Evolutionary conservation across 2,797 vertebrate genomes (phyloP), one percentile per base, ranked within the genome.

Genomic region (Aeoliscus strigatus): DNA sequence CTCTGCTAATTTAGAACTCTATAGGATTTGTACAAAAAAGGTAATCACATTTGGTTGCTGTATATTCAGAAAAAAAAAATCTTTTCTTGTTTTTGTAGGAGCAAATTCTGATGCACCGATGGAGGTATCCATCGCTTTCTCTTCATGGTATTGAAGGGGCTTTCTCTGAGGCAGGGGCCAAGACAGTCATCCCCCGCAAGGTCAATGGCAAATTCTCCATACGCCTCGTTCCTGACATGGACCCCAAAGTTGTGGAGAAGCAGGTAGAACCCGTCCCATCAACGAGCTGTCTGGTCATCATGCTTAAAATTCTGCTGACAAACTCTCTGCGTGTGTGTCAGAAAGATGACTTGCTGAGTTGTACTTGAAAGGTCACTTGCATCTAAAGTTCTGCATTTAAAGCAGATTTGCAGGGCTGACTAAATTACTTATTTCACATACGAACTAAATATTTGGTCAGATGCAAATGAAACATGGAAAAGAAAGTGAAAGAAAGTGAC

Each of bases 141-240:
- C 89, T 99, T 6, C 96, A 98, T 1, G 95, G 96, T 13, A 97
- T 98, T 3, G 94, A 99, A 69, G 95, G 96, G 1, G 95, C 96
- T 24, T 98, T 99, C 66, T 87, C 92, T 1, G 94, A 88, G 5
- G 26, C 86, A 0, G 96, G 96, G 30, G 87, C 92, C 25, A 98
- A 99, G 78, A 98, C 96, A 0, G 96, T 98, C 32, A 95, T 99
- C 52, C 96, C 96, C 6, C 90, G 91, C 51, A 98, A 96, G 60
- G 95, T 98, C 72, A 91, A 71, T 1, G 95, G 96, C 65, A 99
- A 99, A 73, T 99, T 99, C 81, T 99, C 96, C 49, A 96, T 99
- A 77, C 87, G 95, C 11, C 82, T 98, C 0, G 94, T 99, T 46
- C 95, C 96, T 0, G 73, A 98, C 76, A 99, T 99, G 96, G 91